These are phyloP conservation scores for Drosophila sp. DNA, from an alignment of 1,140 invertebrate species.

Conservation along the genomic window DNA sequence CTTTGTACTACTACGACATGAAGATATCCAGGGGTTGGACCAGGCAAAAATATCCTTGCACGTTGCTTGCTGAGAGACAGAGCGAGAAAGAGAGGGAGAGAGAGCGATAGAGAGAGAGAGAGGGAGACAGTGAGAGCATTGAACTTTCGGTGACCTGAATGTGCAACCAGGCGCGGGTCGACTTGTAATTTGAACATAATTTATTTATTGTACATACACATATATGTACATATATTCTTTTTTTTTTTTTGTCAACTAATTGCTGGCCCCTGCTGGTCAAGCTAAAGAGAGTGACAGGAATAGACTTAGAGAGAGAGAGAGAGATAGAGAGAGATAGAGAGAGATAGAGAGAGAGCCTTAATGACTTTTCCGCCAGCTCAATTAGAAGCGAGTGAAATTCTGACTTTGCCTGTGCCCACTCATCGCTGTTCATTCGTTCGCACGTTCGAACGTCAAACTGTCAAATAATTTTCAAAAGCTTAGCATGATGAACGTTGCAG, in stretches of 20 bases:
- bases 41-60: slow-evolving; percentile 63
- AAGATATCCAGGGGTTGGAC: background rate
- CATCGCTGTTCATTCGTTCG: background rate
- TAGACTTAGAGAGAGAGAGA: background rate
- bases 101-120: slow-evolving; percentile 15
- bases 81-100: background rate
- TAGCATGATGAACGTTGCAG: slow-evolving; percentile 55
- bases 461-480: slow-evolving; percentile 11
- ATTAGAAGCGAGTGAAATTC: slow-evolving; percentile 8
- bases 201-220: slow-evolving; percentile 62
- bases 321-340: background rate
- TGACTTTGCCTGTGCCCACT: background rate
- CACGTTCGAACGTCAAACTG: slow-evolving; percentile 9
- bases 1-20: slow-evolving; percentile 15
- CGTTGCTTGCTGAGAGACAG: slow-evolving; percentile 16
- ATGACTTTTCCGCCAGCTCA: slow-evolving; percentile 12
- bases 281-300: background rate
- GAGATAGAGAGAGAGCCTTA: background rate
- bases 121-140: slow-evolving; percentile 27
- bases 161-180: slow-evolving; percentile 51
- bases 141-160: slow-evolving; percentile 68
- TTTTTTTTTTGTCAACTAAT: slow-evolving; percentile 48
- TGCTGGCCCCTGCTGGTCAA: slow-evolving; percentile 20
- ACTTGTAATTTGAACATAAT: slow-evolving; percentile 63
- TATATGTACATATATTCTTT: background rate